These are phyloP conservation scores for Strigamia maritima DNA, from an alignment of 2,888 invertebrate genomes.

Conservation along the genomic window DNA sequence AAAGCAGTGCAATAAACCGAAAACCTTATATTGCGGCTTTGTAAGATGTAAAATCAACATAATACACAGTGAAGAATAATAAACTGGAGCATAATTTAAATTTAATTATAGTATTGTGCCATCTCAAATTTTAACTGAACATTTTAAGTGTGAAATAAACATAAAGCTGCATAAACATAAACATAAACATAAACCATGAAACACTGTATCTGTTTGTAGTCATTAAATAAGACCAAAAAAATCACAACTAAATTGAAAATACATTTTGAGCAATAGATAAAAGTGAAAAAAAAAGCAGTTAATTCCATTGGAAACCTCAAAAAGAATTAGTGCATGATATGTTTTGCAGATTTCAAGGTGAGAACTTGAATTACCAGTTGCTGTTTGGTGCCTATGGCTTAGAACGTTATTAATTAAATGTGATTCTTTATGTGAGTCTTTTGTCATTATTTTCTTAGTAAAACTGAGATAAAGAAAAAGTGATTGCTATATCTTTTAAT, in stretches of 20 bases:
- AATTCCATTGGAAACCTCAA: not conserved
- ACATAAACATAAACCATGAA: not conserved
- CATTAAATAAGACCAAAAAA: no score
- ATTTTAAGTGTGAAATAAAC: not conserved
- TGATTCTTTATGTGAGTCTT: not conserved
- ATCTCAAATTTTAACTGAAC: not conserved
- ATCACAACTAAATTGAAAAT: not conserved
- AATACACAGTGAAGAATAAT: not conserved
- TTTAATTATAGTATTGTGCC: not conserved
- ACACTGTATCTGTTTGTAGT: not conserved
- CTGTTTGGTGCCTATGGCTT: no score
- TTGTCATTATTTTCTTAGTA: not conserved
- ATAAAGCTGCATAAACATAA: not conserved
- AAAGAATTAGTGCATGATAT: not conserved
- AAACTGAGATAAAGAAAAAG: not conserved
- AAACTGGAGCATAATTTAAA: not conserved
- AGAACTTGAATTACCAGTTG: no score
- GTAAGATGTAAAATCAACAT: not conserved
- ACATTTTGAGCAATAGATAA: not conserved
- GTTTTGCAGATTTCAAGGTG: not conserved
- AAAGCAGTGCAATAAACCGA: not conserved
- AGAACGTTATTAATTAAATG: not conserved
- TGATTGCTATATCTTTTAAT: not conserved
- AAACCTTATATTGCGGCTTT: not conserved
- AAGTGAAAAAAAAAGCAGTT: not conserved